Evolutionary conservation across 2,113 vertebrate species (phyloP).

Genomic region (Daboia siamensis): DNA sequence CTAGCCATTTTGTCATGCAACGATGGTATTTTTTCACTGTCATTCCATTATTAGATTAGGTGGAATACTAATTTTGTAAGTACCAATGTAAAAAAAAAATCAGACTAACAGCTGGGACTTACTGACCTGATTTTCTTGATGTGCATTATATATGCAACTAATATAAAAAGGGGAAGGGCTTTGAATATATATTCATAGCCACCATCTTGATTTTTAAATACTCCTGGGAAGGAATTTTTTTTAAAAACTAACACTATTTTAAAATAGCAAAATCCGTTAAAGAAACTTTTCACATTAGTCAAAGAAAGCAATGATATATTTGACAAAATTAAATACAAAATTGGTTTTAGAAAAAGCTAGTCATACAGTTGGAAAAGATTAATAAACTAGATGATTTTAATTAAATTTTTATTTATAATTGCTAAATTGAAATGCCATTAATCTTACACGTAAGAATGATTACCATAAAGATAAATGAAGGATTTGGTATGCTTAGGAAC

Average conservation of each 20-base stretch:
- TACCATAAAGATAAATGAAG: neutral
- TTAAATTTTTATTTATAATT: rapidly evolving
- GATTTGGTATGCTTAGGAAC: constrained; percentile 8
- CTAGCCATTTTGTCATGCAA: neutral
- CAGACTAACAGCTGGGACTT: neutral
- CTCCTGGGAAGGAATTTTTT: neutral
- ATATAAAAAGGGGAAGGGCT: neutral
- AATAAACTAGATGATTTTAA: neutral
- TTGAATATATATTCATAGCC: neutral
- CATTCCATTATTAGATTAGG: neutral
- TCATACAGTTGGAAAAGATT: neutral
- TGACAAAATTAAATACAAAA: neutral
- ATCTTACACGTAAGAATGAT: rapidly evolving
- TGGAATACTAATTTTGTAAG: neutral
- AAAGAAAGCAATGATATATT: neutral
- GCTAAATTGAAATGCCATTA: neutral
- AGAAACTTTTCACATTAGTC: neutral
- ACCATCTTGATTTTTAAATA: neutral
- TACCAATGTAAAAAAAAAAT: neutral
- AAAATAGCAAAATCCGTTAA: neutral
- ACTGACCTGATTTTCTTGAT: neutral
- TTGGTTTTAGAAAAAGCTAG: neutral
- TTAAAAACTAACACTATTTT: neutral
- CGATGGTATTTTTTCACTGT: neutral
- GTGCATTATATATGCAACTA: neutral